Evolutionary conservation across 2,797 vertebrate species (phyloP).

Genomic region (Lepilemur ruficaudatus): DNA sequence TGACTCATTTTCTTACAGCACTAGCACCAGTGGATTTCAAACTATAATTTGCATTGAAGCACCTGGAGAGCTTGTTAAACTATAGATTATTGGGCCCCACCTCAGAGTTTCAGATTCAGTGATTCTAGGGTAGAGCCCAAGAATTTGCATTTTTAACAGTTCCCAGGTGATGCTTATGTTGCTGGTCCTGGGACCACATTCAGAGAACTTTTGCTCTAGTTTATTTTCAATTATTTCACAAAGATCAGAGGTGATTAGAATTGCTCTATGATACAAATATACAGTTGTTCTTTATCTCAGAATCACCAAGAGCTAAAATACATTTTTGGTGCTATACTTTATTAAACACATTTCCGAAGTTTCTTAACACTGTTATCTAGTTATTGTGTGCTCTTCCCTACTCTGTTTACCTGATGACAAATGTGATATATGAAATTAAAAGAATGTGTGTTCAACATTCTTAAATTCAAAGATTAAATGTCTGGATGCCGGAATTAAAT

Average conservation of each 20-base stretch:
- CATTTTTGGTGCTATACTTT: background rate
- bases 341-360: background rate
- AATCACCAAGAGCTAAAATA: background rate
- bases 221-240: background rate
- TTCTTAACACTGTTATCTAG: background rate
- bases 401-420: background rate
- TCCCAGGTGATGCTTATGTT: background rate
- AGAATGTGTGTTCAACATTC: background rate
- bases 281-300: background rate
- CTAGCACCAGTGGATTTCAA: background rate
- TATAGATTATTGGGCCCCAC: background rate
- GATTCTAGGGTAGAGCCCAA: background rate
- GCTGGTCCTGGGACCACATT: background rate
- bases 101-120: background rate
- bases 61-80: background rate
- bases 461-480: background rate
- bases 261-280: background rate
- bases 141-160: background rate
- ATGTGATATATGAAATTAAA: background rate
- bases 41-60: background rate
- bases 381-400: background rate
- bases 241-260: background rate
- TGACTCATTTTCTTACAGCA: background rate
- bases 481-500: background rate
- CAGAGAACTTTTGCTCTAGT: background rate